A percentile compares a stretch with the other conserved stretches of the same genome.
phyloP scores from a whole-genome alignment of 1,140 invertebrate genomes.

The Lepidurus couesii region DNA sequence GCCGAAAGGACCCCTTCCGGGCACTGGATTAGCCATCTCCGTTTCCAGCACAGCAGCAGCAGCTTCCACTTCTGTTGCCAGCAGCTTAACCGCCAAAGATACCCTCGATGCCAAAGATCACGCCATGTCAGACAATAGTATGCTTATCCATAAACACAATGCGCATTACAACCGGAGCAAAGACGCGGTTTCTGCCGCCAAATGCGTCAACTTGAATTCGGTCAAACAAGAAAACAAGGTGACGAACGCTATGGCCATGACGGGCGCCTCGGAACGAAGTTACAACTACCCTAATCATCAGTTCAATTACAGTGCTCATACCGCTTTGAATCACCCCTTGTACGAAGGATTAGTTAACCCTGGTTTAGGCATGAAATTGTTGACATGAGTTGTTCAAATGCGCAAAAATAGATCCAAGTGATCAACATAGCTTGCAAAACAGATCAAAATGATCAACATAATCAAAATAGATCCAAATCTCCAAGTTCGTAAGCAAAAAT shows the following conservation, averaged over 20 bases:
- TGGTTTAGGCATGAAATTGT: conserved; percentile 9
- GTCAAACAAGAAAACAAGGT: not conserved
- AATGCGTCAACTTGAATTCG: not conserved
- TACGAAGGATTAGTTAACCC: conserved; percentile 13
- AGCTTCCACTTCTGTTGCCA: not conserved
- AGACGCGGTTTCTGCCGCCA: not conserved
- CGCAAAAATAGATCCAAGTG: not conserved
- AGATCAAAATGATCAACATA: too few species aligned
- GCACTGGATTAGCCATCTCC: not conserved
- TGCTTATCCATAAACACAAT: not conserved
- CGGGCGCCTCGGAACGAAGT: not conserved
- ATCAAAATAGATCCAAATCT: too few species aligned
- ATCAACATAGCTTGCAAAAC: not conserved
- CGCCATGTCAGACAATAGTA: not conserved
- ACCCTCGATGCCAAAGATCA: conserved; percentile 3
- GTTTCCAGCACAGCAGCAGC: not conserved
- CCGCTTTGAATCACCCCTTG: not conserved
- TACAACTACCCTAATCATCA: not conserved
- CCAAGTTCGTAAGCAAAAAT: too few species aligned
- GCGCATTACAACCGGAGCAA: not conserved
- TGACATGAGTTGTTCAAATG: not conserved
- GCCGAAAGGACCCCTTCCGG: conserved; percentile 55
- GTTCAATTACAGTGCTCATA: not conserved
- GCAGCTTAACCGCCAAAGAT: not conserved
- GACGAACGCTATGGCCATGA: not conserved